Evolutionary conservation across 2,797 vertebrate species (phyloP).

Genomic region (Cottoperca gobio): DNA sequence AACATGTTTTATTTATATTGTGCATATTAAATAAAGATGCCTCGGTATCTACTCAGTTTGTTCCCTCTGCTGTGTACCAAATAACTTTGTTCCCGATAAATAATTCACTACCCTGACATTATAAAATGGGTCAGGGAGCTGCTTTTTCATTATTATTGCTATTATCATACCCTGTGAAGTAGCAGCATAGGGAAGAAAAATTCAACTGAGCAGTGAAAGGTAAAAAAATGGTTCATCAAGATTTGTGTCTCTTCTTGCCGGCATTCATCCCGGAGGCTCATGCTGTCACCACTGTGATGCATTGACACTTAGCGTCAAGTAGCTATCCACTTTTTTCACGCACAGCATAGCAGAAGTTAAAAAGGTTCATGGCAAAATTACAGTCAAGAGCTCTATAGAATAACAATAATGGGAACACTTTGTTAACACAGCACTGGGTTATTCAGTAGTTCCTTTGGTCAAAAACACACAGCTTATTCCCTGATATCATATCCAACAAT

Average conservation of each 20-base stretch:
- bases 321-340: conserved; percentile 45
- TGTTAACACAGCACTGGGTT: conserved; percentile 65
- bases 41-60: conserved; percentile 79
- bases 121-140: conserved; percentile 84
- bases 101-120: conserved; percentile 84
- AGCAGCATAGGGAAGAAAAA: conserved; percentile 61
- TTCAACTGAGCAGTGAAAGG: conserved; percentile 41
- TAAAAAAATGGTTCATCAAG: conserved; percentile 51
- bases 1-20: conserved; percentile 84
- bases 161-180: conserved; percentile 74
- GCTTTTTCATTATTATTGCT: conserved; percentile 81
- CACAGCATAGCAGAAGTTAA: conserved; percentile 36
- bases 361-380: conserved; percentile 48
- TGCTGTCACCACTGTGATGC: conserved; percentile 52
- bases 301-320: conserved; percentile 60
- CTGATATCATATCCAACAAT: conserved; percentile 66
- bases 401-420: conserved; percentile 65
- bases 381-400: conserved; percentile 46
- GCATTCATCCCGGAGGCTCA: conserved; percentile 54
- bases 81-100: conserved; percentile 86
- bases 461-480: conserved; percentile 41
- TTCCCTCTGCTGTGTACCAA: conserved; percentile 85
- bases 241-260: conserved; percentile 52
- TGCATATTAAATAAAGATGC: conserved; percentile 85
- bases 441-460: conserved; percentile 44